Base-by-base conservation (phyloP, 2,888 invertebrate genomes). In the Octonoba sinensis region DNA sequence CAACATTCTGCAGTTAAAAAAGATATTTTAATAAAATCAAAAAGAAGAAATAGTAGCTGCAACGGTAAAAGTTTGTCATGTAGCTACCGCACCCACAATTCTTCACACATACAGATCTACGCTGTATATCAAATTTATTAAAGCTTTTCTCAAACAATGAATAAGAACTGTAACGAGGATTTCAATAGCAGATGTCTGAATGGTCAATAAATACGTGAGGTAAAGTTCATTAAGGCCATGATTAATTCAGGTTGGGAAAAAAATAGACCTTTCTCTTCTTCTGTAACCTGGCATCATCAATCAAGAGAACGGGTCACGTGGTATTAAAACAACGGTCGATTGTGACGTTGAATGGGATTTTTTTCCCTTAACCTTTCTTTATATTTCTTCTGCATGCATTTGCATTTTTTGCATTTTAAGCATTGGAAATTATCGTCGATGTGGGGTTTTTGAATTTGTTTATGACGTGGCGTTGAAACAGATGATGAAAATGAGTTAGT, bases 311-410 rank as follows among this genome's bases (percentile, higher is more conserved):
- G 64, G 27, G 44, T 65, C 77, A 78, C 71, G 77, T 78, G 71
- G 71, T 57, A 70, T 71, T 78, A 78, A 78, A 78, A 78, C 77
- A 78, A 78, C 77, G 77, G 77, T 78, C 77, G 77, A 78, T 62
- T 49, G 36, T 27, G 60, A 54, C 62, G 69, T 22, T 54, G 27
- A 22, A 46, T 59, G 60, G 44, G n/a, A 16, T 46, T 51, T 70
- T 76, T 76, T 70, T 70, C 22, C 16, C 18, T 47, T 65, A 47
- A 65, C 51, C 12, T 59, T 51, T 62, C 72, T 16, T 27, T 27
- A 15, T 51, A 20, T n/a, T 16, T 6, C 36, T 22, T 73, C 56
- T 67, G 20, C 27, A 27, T 27, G 20, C 22, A 24, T 22, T 59
- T 65, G 18, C 22, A 46, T 64, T 71, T 65, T 77, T 47, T 77